Evolutionary conservation across 2,888 invertebrate species (phyloP), one percentile per base, ranked within the genome.

Genomic region (Rhyacophila evoluta): DNA sequence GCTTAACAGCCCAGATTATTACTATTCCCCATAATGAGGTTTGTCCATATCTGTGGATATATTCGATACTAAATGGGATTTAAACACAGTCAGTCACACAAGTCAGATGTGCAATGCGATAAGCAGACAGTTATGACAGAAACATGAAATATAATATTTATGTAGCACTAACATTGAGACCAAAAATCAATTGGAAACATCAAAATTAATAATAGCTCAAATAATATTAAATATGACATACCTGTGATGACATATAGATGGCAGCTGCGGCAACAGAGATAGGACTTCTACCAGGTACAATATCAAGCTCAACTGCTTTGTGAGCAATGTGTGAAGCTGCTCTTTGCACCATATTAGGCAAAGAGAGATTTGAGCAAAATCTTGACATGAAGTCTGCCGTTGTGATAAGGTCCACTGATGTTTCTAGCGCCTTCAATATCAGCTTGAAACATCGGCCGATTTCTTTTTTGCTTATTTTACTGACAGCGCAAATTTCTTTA

Each of bases 351-450:
- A 94, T 94, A 84, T 95, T 95, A 0, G 98, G 95, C 72, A 97
- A 85, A 39, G 94, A 95, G 83, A 99, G 90, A 86, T 98, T 99
- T 0, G 98, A 96, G 86, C 99, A 99, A 89, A 99, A 99, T 83
- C 97, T 92, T 28, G 98, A 98, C 99, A 99, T 99, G 86, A 99
- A 99, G 86, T 99, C 99, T 0, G 97, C 98, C 0, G 98, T 99
- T 0, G 98, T 99, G 79, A 99, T 99, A 78, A 98, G 92, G 85
- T 98, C 98, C 5, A 99, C 98, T 36, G 96, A 98, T 0, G 99
- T 99, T 86, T 98, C 98, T 74, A 99, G 89, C 0, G 97, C 98
- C 86, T 98, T 98, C 39, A 99, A 89, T 80, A 99, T 99, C 55
- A 99, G 88, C 85, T 99, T 99, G 88, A 99, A 99, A 86, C 99